Percentiles rank a stretch among this genome's conserved stretches.
phyloP scores from a whole-genome alignment of 35 echinoderm and acorn worm species.

The Lytechinus pictus region DNA sequence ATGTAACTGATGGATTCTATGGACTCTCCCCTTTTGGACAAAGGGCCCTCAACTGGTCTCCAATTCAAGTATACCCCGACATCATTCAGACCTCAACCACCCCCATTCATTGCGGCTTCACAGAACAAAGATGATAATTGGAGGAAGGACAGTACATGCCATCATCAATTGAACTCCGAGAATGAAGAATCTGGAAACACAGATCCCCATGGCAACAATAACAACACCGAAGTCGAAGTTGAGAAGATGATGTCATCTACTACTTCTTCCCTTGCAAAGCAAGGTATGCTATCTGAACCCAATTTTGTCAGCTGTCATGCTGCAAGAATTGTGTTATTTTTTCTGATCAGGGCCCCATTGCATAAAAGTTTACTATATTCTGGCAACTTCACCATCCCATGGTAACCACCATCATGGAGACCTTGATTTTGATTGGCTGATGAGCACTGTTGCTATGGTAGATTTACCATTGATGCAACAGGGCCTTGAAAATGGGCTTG shows the following conservation, averaged over 20 bases:
- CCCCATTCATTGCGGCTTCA: background rate
- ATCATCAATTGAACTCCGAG: background rate
- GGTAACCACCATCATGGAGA: too few species aligned
- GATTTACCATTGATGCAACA: too few species aligned
- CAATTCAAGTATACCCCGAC: background rate
- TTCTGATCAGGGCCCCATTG: background rate
- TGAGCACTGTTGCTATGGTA: too few species aligned
- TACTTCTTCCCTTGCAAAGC: background rate
- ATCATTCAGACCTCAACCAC: background rate
- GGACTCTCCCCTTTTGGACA: background rate
- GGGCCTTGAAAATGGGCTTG: too few species aligned
- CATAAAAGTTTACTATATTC: too few species aligned
- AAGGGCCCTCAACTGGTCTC: background rate
- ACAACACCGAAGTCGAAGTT: background rate
- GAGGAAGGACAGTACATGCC: background rate
- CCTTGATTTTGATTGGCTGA: too few species aligned
- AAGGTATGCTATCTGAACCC: background rate
- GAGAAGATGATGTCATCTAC: background rate
- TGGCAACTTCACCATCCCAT: too few species aligned
- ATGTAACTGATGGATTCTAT: background rate
- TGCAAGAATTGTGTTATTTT: background rate
- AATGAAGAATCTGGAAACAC: constrained; percentile 8
- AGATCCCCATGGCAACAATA: background rate
- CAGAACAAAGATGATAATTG: background rate
- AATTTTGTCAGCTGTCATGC: background rate